A percentile compares a stretch with the other conserved stretches of the same genome.
Conservation (phyloP, 2,113 vertebrate genomes). For the Gracilinanus agilis region DNA sequence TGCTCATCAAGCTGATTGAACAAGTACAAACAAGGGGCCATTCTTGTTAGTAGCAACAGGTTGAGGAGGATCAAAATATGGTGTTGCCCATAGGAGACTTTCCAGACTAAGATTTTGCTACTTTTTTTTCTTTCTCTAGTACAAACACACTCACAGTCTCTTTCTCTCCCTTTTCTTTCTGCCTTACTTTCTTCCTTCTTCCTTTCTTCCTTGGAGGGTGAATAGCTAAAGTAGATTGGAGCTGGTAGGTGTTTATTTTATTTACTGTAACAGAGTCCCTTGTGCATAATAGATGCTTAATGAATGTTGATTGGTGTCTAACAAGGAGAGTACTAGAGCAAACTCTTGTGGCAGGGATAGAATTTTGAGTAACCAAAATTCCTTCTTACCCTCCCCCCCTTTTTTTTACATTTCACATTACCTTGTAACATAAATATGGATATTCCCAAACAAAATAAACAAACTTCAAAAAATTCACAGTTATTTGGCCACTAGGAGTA, state of each 20-base stretch:
- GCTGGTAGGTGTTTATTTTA: not conserved
- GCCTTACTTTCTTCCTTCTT: not conserved
- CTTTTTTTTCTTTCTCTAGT: not conserved
- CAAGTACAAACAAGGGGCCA: conserved; percentile 75
- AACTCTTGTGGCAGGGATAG: not conserved
- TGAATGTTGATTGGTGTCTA: not conserved
- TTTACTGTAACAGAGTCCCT: not conserved
- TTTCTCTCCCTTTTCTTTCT: too few species aligned
- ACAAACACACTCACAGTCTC: not conserved
- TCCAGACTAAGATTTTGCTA: conserved; percentile 41
- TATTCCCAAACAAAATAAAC: not conserved
- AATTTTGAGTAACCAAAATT: not conserved
- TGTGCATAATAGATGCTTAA: not conserved
- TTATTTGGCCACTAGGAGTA: not conserved
- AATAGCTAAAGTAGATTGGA: not conserved
- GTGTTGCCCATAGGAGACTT: conserved; percentile 63
- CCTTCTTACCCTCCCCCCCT: not conserved
- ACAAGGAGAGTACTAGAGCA: not conserved
- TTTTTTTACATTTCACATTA: not conserved
- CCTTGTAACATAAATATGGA: not conserved
- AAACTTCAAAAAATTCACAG: not conserved
- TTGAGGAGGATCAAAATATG: conserved; percentile 76
- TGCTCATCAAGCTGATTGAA: conserved; percentile 79
- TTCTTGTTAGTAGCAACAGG: conserved; percentile 76
- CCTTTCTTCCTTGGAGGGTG: not conserved